These are phyloP conservation scores for Luperina nickerlii DNA, from an alignment of 2,888 invertebrate genomes.

Conservation along the genomic window DNA sequence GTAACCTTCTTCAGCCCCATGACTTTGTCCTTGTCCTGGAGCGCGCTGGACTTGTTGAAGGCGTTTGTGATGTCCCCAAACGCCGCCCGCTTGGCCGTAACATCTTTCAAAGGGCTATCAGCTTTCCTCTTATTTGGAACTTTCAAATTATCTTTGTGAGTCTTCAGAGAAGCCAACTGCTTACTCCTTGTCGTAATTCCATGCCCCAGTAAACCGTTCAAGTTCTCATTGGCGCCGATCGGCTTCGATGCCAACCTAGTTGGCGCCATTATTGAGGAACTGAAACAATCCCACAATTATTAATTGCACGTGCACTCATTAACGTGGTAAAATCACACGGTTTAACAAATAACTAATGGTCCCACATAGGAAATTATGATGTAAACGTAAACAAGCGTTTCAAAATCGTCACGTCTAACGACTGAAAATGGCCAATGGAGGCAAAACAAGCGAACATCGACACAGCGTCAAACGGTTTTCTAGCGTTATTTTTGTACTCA, in stretches of 20 bases:
- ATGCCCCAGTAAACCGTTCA: constrained; percentile 85
- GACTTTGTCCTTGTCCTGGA: constrained; percentile 82
- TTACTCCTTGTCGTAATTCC: constrained; percentile 92
- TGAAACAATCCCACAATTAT: constrained; percentile 74
- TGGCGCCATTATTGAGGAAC: constrained; percentile 91
- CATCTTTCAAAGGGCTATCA: constrained; percentile 94
- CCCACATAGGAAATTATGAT: constrained; percentile 50
- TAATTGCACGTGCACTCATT: constrained; percentile 76
- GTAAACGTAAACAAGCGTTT: constrained; percentile 78
- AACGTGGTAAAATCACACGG: constrained; percentile 63
- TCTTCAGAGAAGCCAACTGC: constrained; percentile 88
- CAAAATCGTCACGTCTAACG: constrained; percentile 80
- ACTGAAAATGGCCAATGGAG: constrained; percentile 83
- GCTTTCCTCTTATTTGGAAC: constrained; percentile 94
- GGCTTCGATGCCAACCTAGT: constrained; percentile 90
- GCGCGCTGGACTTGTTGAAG: constrained; percentile 83
- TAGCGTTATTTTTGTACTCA: constrained; percentile 78
- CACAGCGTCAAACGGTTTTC: constrained; percentile 77
- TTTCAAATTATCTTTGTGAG: constrained; percentile 85
- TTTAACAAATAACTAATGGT: constrained; percentile 38
- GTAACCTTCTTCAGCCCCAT: constrained; percentile 87
- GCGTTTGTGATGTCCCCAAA: constrained; percentile 96
- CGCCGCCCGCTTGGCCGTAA: constrained; percentile 94
- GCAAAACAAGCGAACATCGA: constrained; percentile 88
- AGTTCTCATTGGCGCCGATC: constrained; percentile 86